Evolutionary conservation across 1,140 invertebrate genomes (phyloP).

Genomic region (Drosophila repleta): DNA sequence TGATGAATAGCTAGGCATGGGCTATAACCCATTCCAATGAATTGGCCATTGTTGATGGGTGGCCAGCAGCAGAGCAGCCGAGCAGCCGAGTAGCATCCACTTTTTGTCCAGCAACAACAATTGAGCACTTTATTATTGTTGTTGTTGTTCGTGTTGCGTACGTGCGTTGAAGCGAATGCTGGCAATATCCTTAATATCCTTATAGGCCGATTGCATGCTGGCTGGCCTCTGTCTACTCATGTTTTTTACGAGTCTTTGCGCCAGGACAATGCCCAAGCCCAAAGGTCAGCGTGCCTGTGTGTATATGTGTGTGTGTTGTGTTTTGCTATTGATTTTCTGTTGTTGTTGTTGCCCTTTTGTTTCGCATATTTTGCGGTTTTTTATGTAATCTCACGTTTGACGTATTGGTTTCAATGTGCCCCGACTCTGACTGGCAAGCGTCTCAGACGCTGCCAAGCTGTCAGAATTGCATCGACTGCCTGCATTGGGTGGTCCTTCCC

Average conservation of each 20-base stretch:
- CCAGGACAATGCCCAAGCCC: conserved; percentile 56
- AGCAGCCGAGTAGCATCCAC: conserved; percentile 4
- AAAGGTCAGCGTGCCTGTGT: conserved; percentile 55
- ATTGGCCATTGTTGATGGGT: conserved; percentile 31
- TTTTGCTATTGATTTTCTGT: conserved; percentile 5
- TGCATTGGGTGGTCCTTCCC: conserved; percentile 61
- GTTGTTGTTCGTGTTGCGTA: conserved; percentile 11
- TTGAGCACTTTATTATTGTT: not conserved
- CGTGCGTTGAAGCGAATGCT: conserved; percentile 44
- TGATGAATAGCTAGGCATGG: not conserved
- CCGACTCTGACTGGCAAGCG: conserved; percentile 5
- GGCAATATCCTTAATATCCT: conserved; percentile 52
- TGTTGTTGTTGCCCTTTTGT: conserved; percentile 50
- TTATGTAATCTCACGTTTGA: conserved; percentile 79
- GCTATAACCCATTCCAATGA: conserved; percentile 26
- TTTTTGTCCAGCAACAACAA: conserved; percentile 37
- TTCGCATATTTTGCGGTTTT: conserved; percentile 74
- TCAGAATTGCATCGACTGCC: conserved; percentile 29
- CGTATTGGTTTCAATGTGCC: conserved; percentile 73
- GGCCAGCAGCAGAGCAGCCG: conserved; percentile 19
- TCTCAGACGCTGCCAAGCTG: conserved; percentile 25
- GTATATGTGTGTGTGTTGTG: conserved; percentile 12
- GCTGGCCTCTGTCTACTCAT: conserved; percentile 43
- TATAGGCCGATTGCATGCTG: conserved; percentile 66
- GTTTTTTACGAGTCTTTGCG: conserved; percentile 76